Conservation (phyloP, 2,888 invertebrate genomes). For the Lottia scabra region DNA sequence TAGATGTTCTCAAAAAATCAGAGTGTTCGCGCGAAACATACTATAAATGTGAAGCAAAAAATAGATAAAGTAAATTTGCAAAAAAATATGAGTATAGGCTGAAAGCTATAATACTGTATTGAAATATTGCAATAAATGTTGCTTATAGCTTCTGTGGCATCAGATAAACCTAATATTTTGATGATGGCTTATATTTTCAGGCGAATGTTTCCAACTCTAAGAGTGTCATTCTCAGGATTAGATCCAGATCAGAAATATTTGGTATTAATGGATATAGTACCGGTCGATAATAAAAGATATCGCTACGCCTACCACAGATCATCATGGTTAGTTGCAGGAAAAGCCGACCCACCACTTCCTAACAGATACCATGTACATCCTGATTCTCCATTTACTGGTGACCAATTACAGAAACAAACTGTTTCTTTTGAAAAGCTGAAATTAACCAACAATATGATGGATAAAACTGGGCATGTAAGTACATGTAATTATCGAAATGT, state of each 20-base stretch:
- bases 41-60: no score
- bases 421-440: constrained; percentile 99
- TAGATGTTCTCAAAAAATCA: no score
- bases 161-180: neutral
- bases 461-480: constrained; percentile 68
- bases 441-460: constrained; percentile 96
- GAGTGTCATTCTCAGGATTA: constrained; percentile 88
- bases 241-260: constrained; percentile 79
- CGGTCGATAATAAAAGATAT: constrained; percentile 91
- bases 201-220: constrained; percentile 97
- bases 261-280: constrained; percentile 95
- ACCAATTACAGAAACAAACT: constrained; percentile 94
- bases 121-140: no score
- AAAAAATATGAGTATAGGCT: no score
- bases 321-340: constrained; percentile 97
- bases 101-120: no score
- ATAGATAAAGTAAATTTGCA: no score
- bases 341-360: constrained; percentile 95
- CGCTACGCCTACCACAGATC: constrained; percentile 98
- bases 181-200: constrained; percentile 72
- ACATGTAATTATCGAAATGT: no score
- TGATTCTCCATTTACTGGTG: constrained; percentile 94
- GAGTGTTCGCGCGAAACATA: no score
- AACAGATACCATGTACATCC: constrained; percentile 95
- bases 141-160: no score